phyloP scores from a whole-genome alignment of 2,797 vertebrate species.

The Channa striata region DNA sequence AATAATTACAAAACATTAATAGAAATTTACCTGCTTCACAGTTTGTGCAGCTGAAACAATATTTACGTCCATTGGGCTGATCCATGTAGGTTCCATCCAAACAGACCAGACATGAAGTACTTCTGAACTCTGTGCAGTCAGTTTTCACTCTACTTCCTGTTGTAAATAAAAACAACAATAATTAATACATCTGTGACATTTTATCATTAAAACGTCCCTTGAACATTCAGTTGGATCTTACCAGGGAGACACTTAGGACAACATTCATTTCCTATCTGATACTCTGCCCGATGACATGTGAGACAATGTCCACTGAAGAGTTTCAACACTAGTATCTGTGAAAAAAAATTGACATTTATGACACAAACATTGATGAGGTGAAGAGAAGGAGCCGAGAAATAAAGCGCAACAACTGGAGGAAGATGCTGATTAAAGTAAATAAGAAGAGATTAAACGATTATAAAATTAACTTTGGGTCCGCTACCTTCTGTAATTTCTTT shows the following conservation, averaged over 20 bases:
- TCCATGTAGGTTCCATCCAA: slow-evolving; percentile 31
- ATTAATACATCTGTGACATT: too few species aligned
- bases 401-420: too few species aligned
- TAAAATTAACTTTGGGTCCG: too few species aligned
- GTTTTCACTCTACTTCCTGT: slow-evolving; percentile 46
- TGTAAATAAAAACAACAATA: neutral
- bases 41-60: slow-evolving; percentile 45
- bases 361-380: too few species aligned
- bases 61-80: neutral
- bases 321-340: slow-evolving; percentile 12
- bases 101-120: slow-evolving; percentile 55
- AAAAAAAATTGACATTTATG: neutral
- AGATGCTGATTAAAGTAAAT: too few species aligned
- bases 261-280: slow-evolving; percentile 30
- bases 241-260: slow-evolving; percentile 52
- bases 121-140: slow-evolving; percentile 39
- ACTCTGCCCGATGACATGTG: slow-evolving; percentile 34
- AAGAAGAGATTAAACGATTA: too few species aligned
- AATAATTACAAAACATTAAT: neutral
- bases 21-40: slow-evolving; percentile 58
- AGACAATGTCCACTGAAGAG: neutral
- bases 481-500: too few species aligned
- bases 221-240: slow-evolving; percentile 19
- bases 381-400: too few species aligned
- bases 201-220: neutral